Conservation (phyloP, 2,113 vertebrate species). For the Rostratula benghalensis region DNA sequence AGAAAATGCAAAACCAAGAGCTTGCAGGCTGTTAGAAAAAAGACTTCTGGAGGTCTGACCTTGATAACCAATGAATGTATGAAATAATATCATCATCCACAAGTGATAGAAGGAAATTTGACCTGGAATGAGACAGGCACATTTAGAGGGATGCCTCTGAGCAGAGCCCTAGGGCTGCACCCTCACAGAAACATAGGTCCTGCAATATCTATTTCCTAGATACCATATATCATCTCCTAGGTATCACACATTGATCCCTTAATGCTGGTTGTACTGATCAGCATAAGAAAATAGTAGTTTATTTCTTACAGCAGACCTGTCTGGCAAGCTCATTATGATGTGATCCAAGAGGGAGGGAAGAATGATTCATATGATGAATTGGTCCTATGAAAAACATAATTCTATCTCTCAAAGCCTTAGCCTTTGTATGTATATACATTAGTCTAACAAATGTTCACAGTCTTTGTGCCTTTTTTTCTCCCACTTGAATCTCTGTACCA, state of each 20-base stretch:
- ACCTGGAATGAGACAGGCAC: not conserved
- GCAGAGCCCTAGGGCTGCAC: not conserved
- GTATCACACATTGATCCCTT: not conserved
- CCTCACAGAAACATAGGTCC: not conserved
- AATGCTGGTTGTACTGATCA: not conserved
- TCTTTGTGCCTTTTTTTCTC: not conserved
- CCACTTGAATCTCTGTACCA: not conserved
- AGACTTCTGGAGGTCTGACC: not conserved
- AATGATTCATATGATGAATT: not conserved
- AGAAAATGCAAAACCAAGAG: not conserved
- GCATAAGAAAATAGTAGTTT: not conserved
- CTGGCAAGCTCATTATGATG: not conserved
- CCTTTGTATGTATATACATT: not conserved
- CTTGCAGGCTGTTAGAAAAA: not conserved
- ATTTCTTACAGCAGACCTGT: not conserved
- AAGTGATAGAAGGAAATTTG: not conserved
- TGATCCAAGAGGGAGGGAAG: not conserved
- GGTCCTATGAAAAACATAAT: not conserved
- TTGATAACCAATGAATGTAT: not conserved
- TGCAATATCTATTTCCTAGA: not conserved
- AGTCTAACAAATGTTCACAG: not conserved
- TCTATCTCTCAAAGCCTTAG: not conserved
- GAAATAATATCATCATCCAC: not conserved
- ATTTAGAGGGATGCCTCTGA: not conserved
- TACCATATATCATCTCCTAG: not conserved